Base-by-base conservation (phyloP, 2,888 invertebrate genomes). In the Callimorpha dominula region DNA sequence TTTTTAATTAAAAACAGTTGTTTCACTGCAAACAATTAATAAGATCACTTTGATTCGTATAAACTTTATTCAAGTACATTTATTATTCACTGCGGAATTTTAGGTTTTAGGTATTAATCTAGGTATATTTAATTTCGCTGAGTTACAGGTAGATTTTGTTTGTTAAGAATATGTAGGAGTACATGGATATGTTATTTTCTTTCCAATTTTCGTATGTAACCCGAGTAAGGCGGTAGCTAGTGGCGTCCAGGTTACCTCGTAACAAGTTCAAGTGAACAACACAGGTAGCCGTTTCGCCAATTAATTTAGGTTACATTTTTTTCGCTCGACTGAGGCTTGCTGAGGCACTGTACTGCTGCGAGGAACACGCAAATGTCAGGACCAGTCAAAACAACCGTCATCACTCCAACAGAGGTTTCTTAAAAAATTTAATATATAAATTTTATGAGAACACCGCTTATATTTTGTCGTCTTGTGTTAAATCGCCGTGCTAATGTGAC, bases 321-420 rank as follows among this genome's bases (percentile, higher is more conserved):
- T 82, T 86, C 82, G 89, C 80, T 87, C 78, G 81, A 80, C 72
- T 88, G 84, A 74, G 62, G 77, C 75, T 78, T 64, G 74, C 68
- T 74, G 70, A 82, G 72, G 64, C 31, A 14, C 72, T 76, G 78
- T 72, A 77, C 74, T 78, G 77, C 73, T 74, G 76, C 81, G 81
- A 83, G 78, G 77, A 87, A 88, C 91, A 90, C 91, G 91, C 91
- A 90, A 93, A 89, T 91, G 94, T 94, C 95, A 90, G 89, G 88
- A 84, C 87, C 88, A 92, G 94, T 95, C 94, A 94, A 88, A 95
- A 95, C 94, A 95, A 93, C 93, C 94, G 91, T 95, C 94, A 90
- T 94, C 94, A 94, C 93, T 89, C 88, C 85, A 79, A 86, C 87
- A 85, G 85, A 87, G 80, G 74, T 82, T 87, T 82, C 81, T 81